These are phyloP conservation scores for Penaeus monodon DNA, from an alignment of 2,888 invertebrate genomes.

Conservation along the genomic window DNA sequence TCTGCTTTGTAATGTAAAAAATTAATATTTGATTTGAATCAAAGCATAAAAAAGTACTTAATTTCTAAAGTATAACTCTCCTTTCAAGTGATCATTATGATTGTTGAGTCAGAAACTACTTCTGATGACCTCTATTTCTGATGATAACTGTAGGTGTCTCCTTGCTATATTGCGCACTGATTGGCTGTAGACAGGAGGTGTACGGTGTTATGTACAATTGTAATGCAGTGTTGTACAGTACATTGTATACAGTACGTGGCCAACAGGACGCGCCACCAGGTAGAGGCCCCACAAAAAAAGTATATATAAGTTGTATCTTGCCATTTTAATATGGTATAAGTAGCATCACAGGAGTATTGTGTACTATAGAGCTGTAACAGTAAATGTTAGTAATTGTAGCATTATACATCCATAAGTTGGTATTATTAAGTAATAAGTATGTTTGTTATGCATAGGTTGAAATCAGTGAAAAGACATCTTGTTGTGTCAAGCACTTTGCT, in stretches of 20 bases:
- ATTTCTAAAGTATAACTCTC: too few species aligned
- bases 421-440: not conserved
- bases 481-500: too few species aligned
- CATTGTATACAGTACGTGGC: conserved; percentile 47
- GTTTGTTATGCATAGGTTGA: conserved; percentile 15
- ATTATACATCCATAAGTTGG: conserved; percentile 1
- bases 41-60: too few species aligned
- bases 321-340: not conserved
- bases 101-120: conserved; percentile 38
- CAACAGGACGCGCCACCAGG: conserved; percentile 57
- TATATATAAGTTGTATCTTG: conserved; percentile 22
- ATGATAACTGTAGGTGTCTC: conserved; percentile 49
- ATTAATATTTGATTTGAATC: too few species aligned
- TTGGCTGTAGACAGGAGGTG: conserved; percentile 55
- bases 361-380: not conserved
- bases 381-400: conserved; percentile 3
- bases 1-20: too few species aligned
- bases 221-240: conserved; percentile 52
- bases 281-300: conserved; percentile 32
- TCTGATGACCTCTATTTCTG: conserved; percentile 6
- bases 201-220: conserved; percentile 46
- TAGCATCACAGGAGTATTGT: conserved; percentile 2
- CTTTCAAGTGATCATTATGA: too few species aligned
- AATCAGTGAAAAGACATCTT: not conserved
- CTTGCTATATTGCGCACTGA: conserved; percentile 51